These are phyloP conservation scores for Macrostomum lignano DNA, from an alignment of 1,140 invertebrate species.

Conservation along the genomic window DNA sequence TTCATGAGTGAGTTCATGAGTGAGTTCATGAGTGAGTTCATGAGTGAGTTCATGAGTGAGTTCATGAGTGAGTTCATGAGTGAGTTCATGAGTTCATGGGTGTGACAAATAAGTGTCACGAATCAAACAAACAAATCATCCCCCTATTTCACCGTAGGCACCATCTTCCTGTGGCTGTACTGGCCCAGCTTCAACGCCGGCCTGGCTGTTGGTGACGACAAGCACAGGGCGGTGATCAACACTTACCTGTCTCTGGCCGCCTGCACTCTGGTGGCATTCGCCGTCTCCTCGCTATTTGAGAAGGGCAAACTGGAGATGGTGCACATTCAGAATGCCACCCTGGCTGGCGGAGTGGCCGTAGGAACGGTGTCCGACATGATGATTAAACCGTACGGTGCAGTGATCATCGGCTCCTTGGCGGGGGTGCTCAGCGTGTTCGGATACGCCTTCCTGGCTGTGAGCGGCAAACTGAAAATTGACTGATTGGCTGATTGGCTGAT, in stretches of 20 bases:
- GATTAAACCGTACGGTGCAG: conserved; percentile 45
- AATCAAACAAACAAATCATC: no score
- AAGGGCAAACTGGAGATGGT: conserved; percentile 10
- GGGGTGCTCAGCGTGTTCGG: conserved; percentile 53
- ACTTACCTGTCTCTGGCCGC: conserved; percentile 1
- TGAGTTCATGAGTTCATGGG: no score
- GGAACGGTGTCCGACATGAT: conserved; percentile 38
- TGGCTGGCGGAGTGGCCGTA: conserved; percentile 30
- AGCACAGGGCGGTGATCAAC: conserved; percentile 40
- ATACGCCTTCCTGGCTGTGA: no score
- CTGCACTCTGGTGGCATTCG: conserved; percentile 5
- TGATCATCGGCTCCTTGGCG: conserved; percentile 45
- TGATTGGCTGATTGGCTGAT: no score
- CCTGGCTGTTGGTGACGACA: conserved; percentile 36
- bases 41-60: no score
- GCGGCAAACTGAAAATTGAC: no score
- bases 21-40: no score
- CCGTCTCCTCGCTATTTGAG: conserved; percentile 27
- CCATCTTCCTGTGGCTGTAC: conserved; percentile 59
- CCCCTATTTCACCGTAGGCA: conserved; percentile 40
- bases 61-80: no score
- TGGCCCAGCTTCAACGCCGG: conserved; percentile 71
- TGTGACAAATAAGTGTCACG: no score
- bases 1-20: no score
- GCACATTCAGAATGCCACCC: conserved; percentile 17